Percentiles rank a stretch among this genome's conserved stretches.
These are phyloP conservation scores for Nysson spinosus DNA, from an alignment of 2,888 invertebrate genomes.

Conservation along the genomic window DNA sequence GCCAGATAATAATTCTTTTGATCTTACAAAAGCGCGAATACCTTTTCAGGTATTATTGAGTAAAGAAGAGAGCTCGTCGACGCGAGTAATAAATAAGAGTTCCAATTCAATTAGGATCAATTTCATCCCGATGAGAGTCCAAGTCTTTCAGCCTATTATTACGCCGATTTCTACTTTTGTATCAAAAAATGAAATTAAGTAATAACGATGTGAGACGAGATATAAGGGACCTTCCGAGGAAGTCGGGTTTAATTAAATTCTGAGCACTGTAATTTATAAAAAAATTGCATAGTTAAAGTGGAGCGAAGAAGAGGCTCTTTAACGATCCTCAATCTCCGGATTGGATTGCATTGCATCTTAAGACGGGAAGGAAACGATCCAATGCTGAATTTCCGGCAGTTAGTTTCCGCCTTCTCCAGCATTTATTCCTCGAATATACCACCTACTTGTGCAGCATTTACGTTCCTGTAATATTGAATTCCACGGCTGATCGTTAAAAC, in stretches of 20 bases:
- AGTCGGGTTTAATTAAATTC: too few relatives aligned
- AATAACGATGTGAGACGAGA: too few relatives aligned
- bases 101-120: conserved; percentile 21
- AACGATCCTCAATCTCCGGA: conserved; percentile 47
- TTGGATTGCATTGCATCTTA: conserved; percentile 41
- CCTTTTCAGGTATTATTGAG: not conserved
- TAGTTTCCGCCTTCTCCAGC: conserved; percentile 35
- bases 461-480: conserved; percentile 34
- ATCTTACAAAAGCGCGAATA: not conserved
- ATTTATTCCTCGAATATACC: conserved; percentile 37
- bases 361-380: conserved; percentile 37
- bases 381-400: conserved; percentile 44
- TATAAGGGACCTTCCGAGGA: too few relatives aligned
- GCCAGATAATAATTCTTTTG: conserved; percentile 2
- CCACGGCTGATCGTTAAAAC: conserved; percentile 12
- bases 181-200: too few relatives aligned
- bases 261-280: not conserved
- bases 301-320: conserved; percentile 32
- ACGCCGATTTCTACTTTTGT: too few relatives aligned
- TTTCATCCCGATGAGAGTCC: not conserved
- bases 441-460: conserved; percentile 22
- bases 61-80: conserved; percentile 10
- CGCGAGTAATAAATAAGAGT: conserved; percentile 3
- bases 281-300: not conserved
- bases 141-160: too few relatives aligned